Base-by-base conservation (phyloP, 2,888 invertebrate genomes). In the Ophraella communa region DNA sequence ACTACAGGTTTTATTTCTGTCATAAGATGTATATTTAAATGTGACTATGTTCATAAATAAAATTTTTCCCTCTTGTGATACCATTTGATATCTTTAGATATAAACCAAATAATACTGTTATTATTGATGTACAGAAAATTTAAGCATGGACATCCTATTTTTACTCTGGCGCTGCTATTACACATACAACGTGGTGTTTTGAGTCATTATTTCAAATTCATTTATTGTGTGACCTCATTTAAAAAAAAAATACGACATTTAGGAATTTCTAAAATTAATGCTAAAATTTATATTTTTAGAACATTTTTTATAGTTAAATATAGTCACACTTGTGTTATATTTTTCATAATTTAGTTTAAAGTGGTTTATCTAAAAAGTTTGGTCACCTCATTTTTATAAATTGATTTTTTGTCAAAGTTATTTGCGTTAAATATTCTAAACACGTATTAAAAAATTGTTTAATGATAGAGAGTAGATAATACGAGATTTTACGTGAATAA, bases 151-250 rank as follows among this genome's bases (percentile, higher is more conserved):
- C 20, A n/a, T 23, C 10, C 49, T 51, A 59, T 59, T 51, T 59
- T 59, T 47, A 20, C 20, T 24, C 18, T 33, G 57, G 57, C 57
- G 33, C 18, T 17, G 18, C 10, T 4, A 35, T 20, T 56, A 18
- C 33, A 35, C 17, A 39, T 14, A 53, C 44, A 27, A 51, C 51
- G 55, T 56, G 23, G 56, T 62, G 49, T 56, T 62, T 62, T 56
- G 55, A 42, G 62, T 62, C 62, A 49, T 51, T 56, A 51, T 51
- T 42, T 49, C 20, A 30, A 42, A 56, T 27, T 51, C 23, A 27
- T 59, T 59, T 51, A 61, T 47, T 49, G 47, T 47, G 30, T 56
- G 62, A 62, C 62, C 56, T 62, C 62, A 62, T 62, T 62, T 56
- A 51, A 51, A 35, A 62, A 51, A 35, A 62, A 35, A 42, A 59